Conservation (phyloP, 1,140 invertebrate genomes). For the Aradophagus sp. region DNA sequence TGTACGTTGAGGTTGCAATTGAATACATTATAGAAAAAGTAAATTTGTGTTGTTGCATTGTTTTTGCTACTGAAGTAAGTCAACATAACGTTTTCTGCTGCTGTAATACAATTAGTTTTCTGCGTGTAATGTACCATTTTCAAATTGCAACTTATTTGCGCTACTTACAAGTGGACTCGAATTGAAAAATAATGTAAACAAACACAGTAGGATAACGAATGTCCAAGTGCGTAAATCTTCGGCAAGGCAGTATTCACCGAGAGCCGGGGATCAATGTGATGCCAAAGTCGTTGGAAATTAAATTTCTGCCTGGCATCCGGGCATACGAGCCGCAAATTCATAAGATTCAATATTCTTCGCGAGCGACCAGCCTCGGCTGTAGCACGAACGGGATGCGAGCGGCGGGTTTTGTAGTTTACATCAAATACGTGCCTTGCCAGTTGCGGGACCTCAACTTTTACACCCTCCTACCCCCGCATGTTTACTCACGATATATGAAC, state of each 20-base stretch:
- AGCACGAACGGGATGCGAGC: constrained; percentile 31
- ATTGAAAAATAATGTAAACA: too few species aligned
- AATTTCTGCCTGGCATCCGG: constrained; percentile 63
- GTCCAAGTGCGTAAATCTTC: constrained; percentile 24
- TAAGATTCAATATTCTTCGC: constrained; percentile 71
- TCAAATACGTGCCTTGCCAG: constrained; percentile 59
- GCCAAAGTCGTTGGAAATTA: constrained; percentile 66
- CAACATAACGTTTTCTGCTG: too few species aligned
- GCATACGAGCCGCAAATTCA: constrained; percentile 65
- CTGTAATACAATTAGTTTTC: too few species aligned
- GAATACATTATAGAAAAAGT: too few species aligned
- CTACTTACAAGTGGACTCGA: too few species aligned
- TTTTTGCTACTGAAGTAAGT: too few species aligned
- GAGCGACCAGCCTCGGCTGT: constrained; percentile 59
- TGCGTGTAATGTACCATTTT: too few species aligned
- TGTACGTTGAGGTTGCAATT: too few species aligned
- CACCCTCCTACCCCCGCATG: constrained; percentile 54
- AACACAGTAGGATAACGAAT: constrained; percentile 15
- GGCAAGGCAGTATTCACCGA: constrained; percentile 19
- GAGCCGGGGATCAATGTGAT: constrained; percentile 32
- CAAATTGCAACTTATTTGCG: too few species aligned
- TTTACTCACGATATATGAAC: constrained; percentile 61
- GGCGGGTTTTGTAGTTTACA: constrained; percentile 57
- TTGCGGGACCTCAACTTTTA: constrained; percentile 53
- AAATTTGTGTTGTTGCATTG: too few species aligned